Conservation (phyloP, 2,888 invertebrate genomes). For the Litoditis marina region DNA sequence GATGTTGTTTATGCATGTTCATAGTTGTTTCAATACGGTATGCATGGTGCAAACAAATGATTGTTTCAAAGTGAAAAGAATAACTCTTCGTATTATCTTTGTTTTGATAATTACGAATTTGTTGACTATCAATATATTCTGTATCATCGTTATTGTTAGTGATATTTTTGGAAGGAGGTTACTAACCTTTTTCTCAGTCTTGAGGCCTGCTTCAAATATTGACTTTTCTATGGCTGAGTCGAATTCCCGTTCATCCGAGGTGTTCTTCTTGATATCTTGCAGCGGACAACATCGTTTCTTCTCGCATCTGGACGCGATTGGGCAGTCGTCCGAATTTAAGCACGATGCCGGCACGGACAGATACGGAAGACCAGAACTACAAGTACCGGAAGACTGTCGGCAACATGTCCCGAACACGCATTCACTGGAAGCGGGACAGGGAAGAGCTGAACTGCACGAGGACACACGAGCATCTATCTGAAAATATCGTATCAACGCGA, state of each 20-base stretch:
- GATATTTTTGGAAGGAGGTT: too few relatives aligned
- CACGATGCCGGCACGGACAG: slow-evolving; percentile 39
- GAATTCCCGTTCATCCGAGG: too few relatives aligned
- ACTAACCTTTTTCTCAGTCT: too few relatives aligned
- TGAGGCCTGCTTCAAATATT: background rate
- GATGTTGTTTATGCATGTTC: too few relatives aligned
- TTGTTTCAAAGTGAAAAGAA: too few relatives aligned
- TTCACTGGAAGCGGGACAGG: slow-evolving; percentile 45
- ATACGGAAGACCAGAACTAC: slow-evolving; percentile 37
- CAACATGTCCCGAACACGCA: slow-evolving; percentile 48
- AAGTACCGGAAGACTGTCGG: slow-evolving; percentile 20
- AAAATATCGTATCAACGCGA: too few relatives aligned
- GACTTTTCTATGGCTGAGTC: background rate
- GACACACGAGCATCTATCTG: slow-evolving; percentile 27
- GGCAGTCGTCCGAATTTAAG: slow-evolving; percentile 41
- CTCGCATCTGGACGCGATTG: slow-evolving; percentile 42
- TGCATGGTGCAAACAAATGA: background rate
- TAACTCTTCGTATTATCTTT: too few relatives aligned
- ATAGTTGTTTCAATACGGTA: background rate
- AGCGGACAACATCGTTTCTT: slow-evolving; percentile 47
- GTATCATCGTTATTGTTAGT: too few relatives aligned
- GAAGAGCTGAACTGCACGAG: slow-evolving; percentile 33
- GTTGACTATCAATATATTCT: too few relatives aligned
- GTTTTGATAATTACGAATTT: too few relatives aligned
- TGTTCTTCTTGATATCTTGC: background rate